Evolutionary conservation across 1,140 invertebrate genomes (phyloP).

Genomic region (Hyles euphorbiae): DNA sequence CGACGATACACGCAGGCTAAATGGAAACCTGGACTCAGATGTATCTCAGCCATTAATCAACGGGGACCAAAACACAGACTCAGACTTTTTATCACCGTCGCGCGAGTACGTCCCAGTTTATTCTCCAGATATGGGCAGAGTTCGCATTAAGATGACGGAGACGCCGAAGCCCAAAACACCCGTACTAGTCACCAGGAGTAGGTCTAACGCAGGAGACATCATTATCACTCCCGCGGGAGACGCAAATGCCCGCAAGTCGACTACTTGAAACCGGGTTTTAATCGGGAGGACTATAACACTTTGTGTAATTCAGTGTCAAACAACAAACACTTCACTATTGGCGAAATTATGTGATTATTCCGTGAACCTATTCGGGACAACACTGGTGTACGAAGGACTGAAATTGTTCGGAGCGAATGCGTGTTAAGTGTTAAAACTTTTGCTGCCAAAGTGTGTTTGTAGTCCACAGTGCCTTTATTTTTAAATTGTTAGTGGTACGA

Average conservation of each 20-base stretch:
- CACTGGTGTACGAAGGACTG: constrained; percentile 41
- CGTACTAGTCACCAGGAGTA: constrained; percentile 78
- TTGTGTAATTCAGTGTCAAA: constrained; percentile 59
- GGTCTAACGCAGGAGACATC: constrained; percentile 78
- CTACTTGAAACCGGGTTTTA: constrained; percentile 57
- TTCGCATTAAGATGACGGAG: constrained; percentile 80
- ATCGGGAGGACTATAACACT: constrained; percentile 43
- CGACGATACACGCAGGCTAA: constrained; percentile 48
- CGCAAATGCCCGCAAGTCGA: constrained; percentile 50
- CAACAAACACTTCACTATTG: constrained; percentile 67
- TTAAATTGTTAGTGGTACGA: constrained; percentile 59
- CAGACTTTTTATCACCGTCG: constrained; percentile 66
- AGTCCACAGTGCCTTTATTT: constrained; percentile 73
- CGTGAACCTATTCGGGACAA: constrained; percentile 43
- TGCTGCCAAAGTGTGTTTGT: constrained; percentile 75
- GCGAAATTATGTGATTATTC: constrained; percentile 69
- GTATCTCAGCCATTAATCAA: constrained; percentile 64
- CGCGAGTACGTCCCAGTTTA: constrained; percentile 74
- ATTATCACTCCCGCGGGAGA: constrained; percentile 74
- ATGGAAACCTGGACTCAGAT: constrained; percentile 57
- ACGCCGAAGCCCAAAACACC: constrained; percentile 80
- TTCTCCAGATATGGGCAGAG: constrained; percentile 78
- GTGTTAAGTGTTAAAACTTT: constrained; percentile 48
- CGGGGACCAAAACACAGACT: constrained; percentile 65
- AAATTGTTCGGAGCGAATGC: constrained; percentile 39